Evolutionary conservation across 2,797 vertebrate species (phyloP).

Genomic region (Adelosebastes latens): DNA sequence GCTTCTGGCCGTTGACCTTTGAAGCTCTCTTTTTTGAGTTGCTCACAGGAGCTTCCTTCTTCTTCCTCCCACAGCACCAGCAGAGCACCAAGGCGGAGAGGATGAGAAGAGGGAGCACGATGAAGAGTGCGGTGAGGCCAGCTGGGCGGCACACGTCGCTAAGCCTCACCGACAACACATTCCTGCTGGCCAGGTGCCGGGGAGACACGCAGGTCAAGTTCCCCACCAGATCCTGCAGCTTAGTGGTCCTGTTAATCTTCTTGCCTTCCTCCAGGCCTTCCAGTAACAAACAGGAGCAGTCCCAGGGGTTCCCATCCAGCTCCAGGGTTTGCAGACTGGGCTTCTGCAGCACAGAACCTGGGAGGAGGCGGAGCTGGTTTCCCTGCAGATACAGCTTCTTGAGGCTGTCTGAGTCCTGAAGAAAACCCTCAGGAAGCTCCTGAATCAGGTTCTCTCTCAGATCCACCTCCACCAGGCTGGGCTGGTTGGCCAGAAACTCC

Average conservation of each 20-base stretch:
- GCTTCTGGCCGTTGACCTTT: conserved; percentile 70
- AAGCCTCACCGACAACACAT: conserved; percentile 67
- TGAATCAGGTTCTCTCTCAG: conserved; percentile 83
- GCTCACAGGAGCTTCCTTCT: conserved; percentile 63
- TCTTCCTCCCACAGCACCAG: conserved; percentile 85
- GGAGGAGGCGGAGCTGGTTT: conserved; percentile 82
- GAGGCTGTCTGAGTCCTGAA: conserved; percentile 81
- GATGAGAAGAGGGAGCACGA: conserved; percentile 85
- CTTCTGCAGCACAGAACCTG: conserved; percentile 75
- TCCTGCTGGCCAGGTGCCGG: conserved; percentile 55
- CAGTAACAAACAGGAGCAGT: conserved; percentile 86
- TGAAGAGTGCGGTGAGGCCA: conserved; percentile 85
- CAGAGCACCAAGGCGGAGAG: conserved; percentile 81
- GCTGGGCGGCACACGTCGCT: conserved; percentile 80
- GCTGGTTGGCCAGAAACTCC: conserved; percentile 82
- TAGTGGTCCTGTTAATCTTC: conserved; percentile 53
- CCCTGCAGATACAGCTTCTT: conserved; percentile 80
- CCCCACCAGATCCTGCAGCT: conserved; percentile 59
- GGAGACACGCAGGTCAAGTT: conserved; percentile 83
- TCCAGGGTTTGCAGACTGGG: conserved; percentile 78
- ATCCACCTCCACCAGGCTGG: conserved; percentile 81
- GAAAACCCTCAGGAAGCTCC: conserved; percentile 82
- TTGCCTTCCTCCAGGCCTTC: conserved; percentile 68
- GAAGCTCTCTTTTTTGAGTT: conserved; percentile 66
- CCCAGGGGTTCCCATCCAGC: conserved; percentile 87